A percentile compares a stretch with the other conserved stretches of the same genome.
phyloP scores from a whole-genome alignment of 2,113 vertebrate species.

The Miniopterus natalensis region DNA sequence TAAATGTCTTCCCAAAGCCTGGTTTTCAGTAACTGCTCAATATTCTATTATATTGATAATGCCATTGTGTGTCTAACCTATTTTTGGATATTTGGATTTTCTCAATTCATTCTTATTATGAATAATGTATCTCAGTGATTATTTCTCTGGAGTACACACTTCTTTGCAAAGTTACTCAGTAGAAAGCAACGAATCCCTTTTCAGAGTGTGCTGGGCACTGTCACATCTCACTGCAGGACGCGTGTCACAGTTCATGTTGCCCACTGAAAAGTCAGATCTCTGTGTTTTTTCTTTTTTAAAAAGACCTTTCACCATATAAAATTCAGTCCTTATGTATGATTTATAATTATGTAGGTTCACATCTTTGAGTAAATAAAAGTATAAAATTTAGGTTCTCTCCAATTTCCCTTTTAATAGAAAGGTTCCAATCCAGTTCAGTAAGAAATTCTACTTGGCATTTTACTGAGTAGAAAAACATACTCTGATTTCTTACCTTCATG shows the following conservation, averaged over 20 bases:
- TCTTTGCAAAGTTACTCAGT: neutral
- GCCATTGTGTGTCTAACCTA: neutral
- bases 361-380: constrained; percentile 76
- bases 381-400: constrained; percentile 73
- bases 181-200: neutral
- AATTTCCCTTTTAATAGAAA: constrained; percentile 66
- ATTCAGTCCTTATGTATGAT: constrained; percentile 54
- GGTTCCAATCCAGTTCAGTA: neutral
- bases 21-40: neutral
- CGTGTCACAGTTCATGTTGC: neutral
- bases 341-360: constrained; percentile 42
- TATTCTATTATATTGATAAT: neutral
- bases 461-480: constrained; percentile 16
- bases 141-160: neutral
- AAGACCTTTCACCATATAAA: constrained; percentile 39
- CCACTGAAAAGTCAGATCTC: neutral
- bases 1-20: neutral
- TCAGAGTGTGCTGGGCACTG: neutral
- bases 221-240: neutral
- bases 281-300: neutral
- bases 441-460: constrained; percentile 63
- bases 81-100: neutral
- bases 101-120: neutral
- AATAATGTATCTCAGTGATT: neutral
- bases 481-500: constrained; percentile 42